Evolutionary conservation across 2,797 vertebrate genomes (phyloP), one percentile per base, ranked within the genome.

Genomic region (Lagorchestes hirsutus): DNA sequence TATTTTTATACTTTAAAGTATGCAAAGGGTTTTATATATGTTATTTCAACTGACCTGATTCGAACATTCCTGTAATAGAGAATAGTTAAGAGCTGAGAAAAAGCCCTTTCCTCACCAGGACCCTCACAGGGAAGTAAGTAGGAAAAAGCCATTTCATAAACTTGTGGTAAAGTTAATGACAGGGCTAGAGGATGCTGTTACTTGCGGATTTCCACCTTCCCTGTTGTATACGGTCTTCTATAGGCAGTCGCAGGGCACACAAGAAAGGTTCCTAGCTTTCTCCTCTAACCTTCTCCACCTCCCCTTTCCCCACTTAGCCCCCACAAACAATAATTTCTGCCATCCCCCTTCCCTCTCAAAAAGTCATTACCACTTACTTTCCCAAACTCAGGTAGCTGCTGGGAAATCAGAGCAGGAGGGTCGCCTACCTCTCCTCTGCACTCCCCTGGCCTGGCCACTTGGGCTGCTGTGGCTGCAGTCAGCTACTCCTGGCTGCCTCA

Each of bases 401-500:
- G 90, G 54, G 92, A 96, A 94, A 93, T 31, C 52, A 14, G 90
- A 92, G 62, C 40, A 5, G 0, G 94, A 12, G 0, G 0, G 3
- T 90, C 55, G 58, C 40, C 67, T 91, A 0, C 93, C 91, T 82
- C 55, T 93, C 0, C 18, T 50, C 87, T 92, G 93, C 74, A 96
- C 52, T 93, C 0, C 29, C 40, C 50, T 59, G 56, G 97, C 92
- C 93, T 95, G 97, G 67, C 92, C 1, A 5, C 97, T 54, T 96
- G 96, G 87, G 93, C 94, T 31, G 57, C 91, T 98, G 50, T 82
- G 18, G 1, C 96, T 67, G 92, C 95, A 98, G 94, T 97, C 97
- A 97, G 97, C 91, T 92, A 94, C 91, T 96, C 97, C 93, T 93
- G 93, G 97, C 97, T 95, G 97, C 96, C 94, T 98, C 98, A 98